Conservation (phyloP, 1,140 invertebrate genomes). For the Drosophila lacertosa region DNA sequence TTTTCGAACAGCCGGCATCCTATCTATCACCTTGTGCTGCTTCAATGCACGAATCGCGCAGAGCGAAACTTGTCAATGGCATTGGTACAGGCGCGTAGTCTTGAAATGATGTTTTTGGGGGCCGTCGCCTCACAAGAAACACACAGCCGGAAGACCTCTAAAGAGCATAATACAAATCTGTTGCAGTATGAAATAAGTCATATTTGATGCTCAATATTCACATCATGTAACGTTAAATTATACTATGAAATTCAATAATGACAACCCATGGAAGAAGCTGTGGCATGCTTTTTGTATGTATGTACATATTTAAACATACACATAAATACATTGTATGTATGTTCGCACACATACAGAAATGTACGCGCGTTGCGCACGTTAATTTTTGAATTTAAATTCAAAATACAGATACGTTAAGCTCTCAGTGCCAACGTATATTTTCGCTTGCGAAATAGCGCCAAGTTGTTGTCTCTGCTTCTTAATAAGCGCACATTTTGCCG, state of each 20-base stretch:
- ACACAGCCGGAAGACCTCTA: conserved; percentile 26
- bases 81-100: conserved; percentile 50
- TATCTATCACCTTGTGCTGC: conserved; percentile 41
- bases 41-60: conserved; percentile 34
- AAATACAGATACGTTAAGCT: conserved; percentile 53
- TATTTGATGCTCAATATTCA: conserved; percentile 3
- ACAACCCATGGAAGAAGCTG: neutral
- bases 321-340: conserved; percentile 11
- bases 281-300: neutral
- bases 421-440: conserved; percentile 37
- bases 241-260: neutral
- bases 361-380: conserved; percentile 40
- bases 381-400: conserved; percentile 69
- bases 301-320: neutral
- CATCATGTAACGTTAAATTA: conserved; percentile 1
- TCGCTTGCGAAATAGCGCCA: conserved; percentile 47
- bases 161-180: conserved; percentile 12
- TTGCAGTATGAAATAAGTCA: neutral
- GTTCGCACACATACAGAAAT: neutral
- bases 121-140: conserved; percentile 4
- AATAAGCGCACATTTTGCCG: conserved; percentile 17
- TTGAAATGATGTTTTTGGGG: conserved; percentile 26
- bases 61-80: conserved; percentile 51
- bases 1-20: conserved; percentile 43
- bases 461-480: conserved; percentile 28